Base-by-base conservation (phyloP, 2,888 invertebrate genomes). In the Alcis repandata region DNA sequence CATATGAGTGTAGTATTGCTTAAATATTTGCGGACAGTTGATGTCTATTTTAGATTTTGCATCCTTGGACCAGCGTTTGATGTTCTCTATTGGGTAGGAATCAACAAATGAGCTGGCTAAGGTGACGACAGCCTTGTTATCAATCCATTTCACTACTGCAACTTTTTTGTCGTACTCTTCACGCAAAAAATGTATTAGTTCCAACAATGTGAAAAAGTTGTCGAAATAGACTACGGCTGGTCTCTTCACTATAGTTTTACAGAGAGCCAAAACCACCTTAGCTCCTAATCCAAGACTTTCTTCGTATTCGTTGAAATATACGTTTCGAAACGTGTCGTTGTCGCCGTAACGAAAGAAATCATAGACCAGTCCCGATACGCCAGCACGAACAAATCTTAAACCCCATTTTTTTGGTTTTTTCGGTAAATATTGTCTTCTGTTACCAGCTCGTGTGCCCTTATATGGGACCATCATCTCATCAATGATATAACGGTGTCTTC, bases 1-100 rank as follows among this genome's bases (percentile, higher is more conserved):
- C 27, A 27, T 83, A 67, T 80, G 77, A 52, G 70, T 36, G 36
- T 36, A 7, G 13, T 36, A 36, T 36, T 9, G 36, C 13, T 36
- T 36, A 9, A 36, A 3, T 74, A 63, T 83, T 33, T 49, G 49
- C 13, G 49, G 49, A 33, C 33, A 49, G 15, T 33, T 15, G 0
- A 49, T 27, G 15, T 49, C 49, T 27, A 49, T n/a, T 15, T 15
- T 49, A 27, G 32, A 33, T 49, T 49, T 49, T 13, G 15, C 15
- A 7, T 49, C 33, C 27, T 49, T 49, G 13, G 49, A 49, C 13
- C 27, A 49, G 27, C 49, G 27, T 10, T 49, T 33, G 8, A 32
- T 49, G 11, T 49, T 49, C 27, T 49, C 53, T 40, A 36, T 40
- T n/a, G 58, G 48, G 22, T 48, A 4, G 15, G 49, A 27, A 17